These are phyloP conservation scores for Slavum lentiscoides DNA, from an alignment of 2,888 invertebrate species.

Conservation along the genomic window DNA sequence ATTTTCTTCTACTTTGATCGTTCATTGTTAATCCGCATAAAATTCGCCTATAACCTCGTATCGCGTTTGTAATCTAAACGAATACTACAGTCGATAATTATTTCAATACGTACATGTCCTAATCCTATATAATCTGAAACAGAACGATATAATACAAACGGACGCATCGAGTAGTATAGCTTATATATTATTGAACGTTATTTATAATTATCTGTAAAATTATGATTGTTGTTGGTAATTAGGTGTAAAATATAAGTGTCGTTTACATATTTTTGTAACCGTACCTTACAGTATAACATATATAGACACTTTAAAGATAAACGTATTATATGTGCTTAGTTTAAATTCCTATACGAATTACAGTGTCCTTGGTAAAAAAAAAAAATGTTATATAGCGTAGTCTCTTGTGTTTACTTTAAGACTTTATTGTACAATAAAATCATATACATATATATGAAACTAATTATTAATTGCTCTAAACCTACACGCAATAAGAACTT, in stretches of 20 bases:
- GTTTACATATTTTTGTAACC: conserved; percentile 8
- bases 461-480: neutral
- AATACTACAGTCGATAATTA: conserved; percentile 1
- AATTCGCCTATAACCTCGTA: neutral
- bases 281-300: neutral
- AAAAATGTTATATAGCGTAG: neutral
- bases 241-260: conserved; percentile 6
- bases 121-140: conserved; percentile 25
- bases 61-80: neutral
- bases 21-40: neutral
- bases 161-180: neutral
- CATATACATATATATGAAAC: neutral
- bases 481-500: neutral
- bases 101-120: neutral
- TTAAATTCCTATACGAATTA: conserved; percentile 9
- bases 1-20: neutral
- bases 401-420: conserved; percentile 14
- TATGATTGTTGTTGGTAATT: neutral
- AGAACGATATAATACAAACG: too few relatives aligned
- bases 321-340: neutral
- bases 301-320: conserved; percentile 32
- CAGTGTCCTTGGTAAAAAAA: conserved; percentile 25
- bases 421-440: neutral
- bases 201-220: conserved; percentile 9
- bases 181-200: neutral